These are phyloP conservation scores for Synergus itoensis DNA, from an alignment of 2,888 invertebrate species.

Conservation along the genomic window DNA sequence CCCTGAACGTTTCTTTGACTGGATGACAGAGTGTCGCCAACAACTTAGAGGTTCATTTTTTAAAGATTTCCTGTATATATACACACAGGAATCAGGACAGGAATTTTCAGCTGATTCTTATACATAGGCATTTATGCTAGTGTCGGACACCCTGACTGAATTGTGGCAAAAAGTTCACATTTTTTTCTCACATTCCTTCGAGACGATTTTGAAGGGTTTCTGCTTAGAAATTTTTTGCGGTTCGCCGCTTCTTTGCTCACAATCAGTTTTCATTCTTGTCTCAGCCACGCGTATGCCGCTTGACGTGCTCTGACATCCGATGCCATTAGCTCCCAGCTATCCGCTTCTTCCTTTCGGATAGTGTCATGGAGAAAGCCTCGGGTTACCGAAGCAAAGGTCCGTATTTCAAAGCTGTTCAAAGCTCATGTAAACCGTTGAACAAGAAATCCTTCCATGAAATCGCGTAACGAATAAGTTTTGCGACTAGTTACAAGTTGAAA, in stretches of 20 bases:
- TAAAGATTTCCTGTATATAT: no score
- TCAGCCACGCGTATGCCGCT: slow-evolving; percentile 34
- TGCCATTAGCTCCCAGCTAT: slow-evolving; percentile 41
- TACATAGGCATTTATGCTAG: no score
- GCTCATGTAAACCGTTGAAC: background rate
- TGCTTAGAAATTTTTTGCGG: background rate
- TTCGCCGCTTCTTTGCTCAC: background rate
- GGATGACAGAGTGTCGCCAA: background rate
- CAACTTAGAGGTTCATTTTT: no score
- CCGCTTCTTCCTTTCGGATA: slow-evolving; percentile 39
- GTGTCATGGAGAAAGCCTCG: slow-evolving; percentile 37
- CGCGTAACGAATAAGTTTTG: slow-evolving; percentile 27
- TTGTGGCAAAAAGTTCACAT: background rate
- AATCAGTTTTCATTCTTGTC: slow-evolving; percentile 8
- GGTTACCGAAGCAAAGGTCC: slow-evolving; percentile 18
- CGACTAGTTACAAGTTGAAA: background rate
- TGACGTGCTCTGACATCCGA: slow-evolving; percentile 42
- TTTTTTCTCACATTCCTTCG: background rate
- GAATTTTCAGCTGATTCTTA: background rate
- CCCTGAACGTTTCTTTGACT: background rate
- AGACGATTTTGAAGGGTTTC: slow-evolving; percentile 8
- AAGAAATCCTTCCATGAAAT: slow-evolving; percentile 39
- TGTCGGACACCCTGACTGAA: background rate
- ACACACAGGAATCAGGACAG: no score
- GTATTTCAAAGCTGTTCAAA: background rate